phyloP scores from a whole-genome alignment of 2,113 vertebrate species.

The Lophotis ruficrista region DNA sequence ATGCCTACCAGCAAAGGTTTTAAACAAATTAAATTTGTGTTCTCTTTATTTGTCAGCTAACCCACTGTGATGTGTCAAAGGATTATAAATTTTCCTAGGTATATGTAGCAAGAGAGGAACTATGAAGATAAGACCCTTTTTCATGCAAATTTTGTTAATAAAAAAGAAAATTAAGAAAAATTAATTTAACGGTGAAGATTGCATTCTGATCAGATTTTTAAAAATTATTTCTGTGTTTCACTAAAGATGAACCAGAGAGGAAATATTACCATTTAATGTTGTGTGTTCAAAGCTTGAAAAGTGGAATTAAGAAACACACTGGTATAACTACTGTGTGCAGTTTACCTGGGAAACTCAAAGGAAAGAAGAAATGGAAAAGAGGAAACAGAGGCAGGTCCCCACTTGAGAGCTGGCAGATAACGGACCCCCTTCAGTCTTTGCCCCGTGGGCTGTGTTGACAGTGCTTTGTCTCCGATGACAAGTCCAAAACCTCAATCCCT shows the following conservation, averaged over 20 bases:
- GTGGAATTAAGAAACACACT: neutral
- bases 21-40: constrained; percentile 8
- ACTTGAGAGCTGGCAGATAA: neutral
- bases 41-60: neutral
- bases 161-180: neutral
- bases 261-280: neutral
- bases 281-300: neutral
- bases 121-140: neutral
- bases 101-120: neutral
- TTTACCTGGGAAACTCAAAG: neutral
- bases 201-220: neutral
- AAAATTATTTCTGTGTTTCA: neutral
- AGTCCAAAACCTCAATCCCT: neutral
- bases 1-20: constrained; percentile 1
- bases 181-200: neutral
- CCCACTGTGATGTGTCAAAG: neutral
- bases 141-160: neutral
- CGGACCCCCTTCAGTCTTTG: neutral
- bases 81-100: neutral
- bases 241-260: neutral
- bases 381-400: neutral
- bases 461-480: neutral
- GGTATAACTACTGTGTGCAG: neutral
- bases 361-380: neutral
- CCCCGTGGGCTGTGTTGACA: neutral